Percentiles rank a stretch among this genome's conserved stretches.
These are phyloP conservation scores for Toxostoma redivivum DNA, from an alignment of 2,113 vertebrate species.

Conservation along the genomic window DNA sequence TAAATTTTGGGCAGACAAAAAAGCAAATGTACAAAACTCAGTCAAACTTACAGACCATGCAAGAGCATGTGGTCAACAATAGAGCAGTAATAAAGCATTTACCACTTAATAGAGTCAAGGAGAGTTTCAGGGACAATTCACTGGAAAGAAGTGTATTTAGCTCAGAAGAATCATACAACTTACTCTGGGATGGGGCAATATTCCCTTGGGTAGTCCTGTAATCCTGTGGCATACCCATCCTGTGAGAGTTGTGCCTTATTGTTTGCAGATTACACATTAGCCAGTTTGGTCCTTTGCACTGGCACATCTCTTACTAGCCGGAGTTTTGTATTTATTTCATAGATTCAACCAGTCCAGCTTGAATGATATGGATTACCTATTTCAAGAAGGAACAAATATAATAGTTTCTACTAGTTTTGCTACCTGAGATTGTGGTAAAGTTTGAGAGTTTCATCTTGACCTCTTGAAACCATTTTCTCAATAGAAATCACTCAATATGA, in stretches of 20 bases:
- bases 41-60: not conserved
- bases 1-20: not conserved
- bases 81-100: not conserved
- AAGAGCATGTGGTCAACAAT: not conserved
- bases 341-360: not conserved
- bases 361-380: not conserved
- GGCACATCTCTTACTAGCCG: not conserved
- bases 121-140: not conserved
- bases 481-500: not conserved
- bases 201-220: not conserved
- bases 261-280: not conserved
- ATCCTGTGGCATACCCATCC: not conserved
- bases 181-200: not conserved
- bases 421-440: not conserved
- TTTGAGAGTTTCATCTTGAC: not conserved
- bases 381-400: not conserved
- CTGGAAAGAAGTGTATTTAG: not conserved
- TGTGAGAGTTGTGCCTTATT: rapidly evolving
- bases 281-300: not conserved
- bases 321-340: not conserved
- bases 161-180: not conserved
- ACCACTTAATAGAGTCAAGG: not conserved
- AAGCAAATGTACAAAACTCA: not conserved
- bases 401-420: not conserved
- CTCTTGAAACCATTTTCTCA: not conserved